Evolutionary conservation across 2,888 invertebrate genomes (phyloP), one percentile per base, ranked within the genome.

Genomic region (Eristalinus sepulchralis): DNA sequence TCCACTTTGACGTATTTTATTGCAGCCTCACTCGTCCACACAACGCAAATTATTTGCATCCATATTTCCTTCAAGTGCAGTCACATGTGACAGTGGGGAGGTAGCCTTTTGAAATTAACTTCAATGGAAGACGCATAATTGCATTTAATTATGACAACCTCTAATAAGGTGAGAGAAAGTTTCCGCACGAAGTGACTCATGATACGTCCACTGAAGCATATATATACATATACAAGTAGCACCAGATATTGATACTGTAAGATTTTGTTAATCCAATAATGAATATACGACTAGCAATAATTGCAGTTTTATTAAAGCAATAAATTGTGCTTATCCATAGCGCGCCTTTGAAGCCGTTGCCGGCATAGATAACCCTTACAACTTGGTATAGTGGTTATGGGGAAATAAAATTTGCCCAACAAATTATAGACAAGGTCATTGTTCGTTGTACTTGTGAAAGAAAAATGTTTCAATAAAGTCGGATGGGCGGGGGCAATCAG

Each of bases 251-350:
- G 36, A 73, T 72, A 77, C 63, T 73, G 85, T 76, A 64, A 81
- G 77, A 73, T 72, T 81, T 85, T 82, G 82, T 85, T 85, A 85
- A 81, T 68, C 68, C 63, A 73, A 73, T 82, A 77, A 77, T 81
- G 68, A 77, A 85, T 72, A 81, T 55, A 73, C 59, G 47, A 11
- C 55, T 13, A 60, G n/a, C 73, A 67, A 70, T 82, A 82, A 85
- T 85, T 82, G 77, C 77, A 77, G 77, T 77, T 81, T 77, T 77
- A 85, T 77, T 82, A 68, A 68, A 36, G 77, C 34, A 73, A 73
- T 82, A 85, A 82, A 78, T 55, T 64, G 62, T 24, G 60, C 36
- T 24, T 63, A n/a, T 62, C 17, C 60, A 62, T 13, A 36, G 10
- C 2, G 36, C 39, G 33, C 11, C 47, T 68, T 70, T 72, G 72